Evolutionary conservation across 2,113 vertebrate species (phyloP).

Genomic region (Chroicocephalus ridibundus): DNA sequence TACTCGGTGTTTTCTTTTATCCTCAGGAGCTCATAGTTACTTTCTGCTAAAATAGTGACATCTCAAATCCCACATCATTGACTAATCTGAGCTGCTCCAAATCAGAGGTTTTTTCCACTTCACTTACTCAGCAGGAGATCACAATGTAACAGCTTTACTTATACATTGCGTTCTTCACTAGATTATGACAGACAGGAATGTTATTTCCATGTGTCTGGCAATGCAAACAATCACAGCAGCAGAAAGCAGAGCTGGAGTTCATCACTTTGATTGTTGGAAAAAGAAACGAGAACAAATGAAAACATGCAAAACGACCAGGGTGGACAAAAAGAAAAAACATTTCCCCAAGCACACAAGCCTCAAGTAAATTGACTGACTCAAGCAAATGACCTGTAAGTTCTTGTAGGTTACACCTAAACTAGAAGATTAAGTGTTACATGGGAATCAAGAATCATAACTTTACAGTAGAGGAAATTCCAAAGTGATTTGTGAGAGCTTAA

Average conservation of each 20-base stretch:
- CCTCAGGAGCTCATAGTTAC: not conserved
- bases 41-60: not conserved
- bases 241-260: not conserved
- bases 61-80: not conserved
- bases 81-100: not conserved
- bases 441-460: not conserved
- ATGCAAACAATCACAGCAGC: not conserved
- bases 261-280: not conserved
- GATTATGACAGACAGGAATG: not conserved
- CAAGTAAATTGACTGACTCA: not conserved
- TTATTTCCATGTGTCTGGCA: not conserved
- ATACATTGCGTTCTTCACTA: fast-evolving
- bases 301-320: not conserved
- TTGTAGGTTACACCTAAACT: not conserved
- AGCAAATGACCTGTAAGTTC: not conserved
- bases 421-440: not conserved
- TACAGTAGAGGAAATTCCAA: constrained; percentile 16
- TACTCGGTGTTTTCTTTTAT: not conserved
- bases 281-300: not conserved
- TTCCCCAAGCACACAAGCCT: not conserved
- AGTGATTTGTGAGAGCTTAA: constrained; percentile 3
- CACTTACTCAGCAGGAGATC: not conserved
- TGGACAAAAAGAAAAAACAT: not conserved
- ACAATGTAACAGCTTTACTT: not conserved
- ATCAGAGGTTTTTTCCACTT: not conserved